Evolutionary conservation across 2,113 vertebrate species (phyloP).

Genomic region (Caranx melampygus): DNA sequence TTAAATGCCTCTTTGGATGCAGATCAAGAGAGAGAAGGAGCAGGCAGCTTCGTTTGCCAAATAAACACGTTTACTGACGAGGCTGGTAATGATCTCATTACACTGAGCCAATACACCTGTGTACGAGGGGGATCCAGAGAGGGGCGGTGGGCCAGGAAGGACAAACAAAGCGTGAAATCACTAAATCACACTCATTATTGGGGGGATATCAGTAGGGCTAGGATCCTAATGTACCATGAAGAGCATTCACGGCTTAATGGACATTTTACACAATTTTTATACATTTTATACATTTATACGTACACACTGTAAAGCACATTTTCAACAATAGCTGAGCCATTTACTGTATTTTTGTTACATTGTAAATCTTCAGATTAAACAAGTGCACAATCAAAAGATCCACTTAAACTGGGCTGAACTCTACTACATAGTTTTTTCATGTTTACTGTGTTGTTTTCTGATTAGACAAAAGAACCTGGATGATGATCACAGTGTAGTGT

Average conservation of each 20-base stretch:
- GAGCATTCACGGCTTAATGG: constrained; percentile 83
- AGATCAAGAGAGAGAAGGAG: constrained; percentile 73
- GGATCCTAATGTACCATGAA: constrained; percentile 84
- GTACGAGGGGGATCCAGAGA: constrained; percentile 74
- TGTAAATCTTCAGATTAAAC: constrained; percentile 40
- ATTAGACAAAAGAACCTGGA: constrained; percentile 49
- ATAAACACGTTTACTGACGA: constrained; percentile 82
- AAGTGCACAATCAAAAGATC: constrained; percentile 11
- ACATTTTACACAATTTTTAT: constrained; percentile 78
- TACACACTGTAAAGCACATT: constrained; percentile 64
- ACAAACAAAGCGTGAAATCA: constrained; percentile 87
- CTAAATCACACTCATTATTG: constrained; percentile 86
- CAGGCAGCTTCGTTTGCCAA: constrained; percentile 72
- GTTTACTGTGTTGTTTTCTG: constrained; percentile 11
- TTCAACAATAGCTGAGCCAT: constrained; percentile 60
- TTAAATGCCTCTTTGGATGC: constrained; percentile 82
- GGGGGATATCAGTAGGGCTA: constrained; percentile 79
- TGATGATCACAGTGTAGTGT: constrained; percentile 13
- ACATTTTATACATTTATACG: constrained; percentile 68
- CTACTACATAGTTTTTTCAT: not conserved
- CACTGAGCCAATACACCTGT: constrained; percentile 83
- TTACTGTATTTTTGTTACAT: constrained; percentile 55
- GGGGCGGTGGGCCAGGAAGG: constrained; percentile 76
- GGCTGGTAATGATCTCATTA: constrained; percentile 84
- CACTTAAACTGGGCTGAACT: not conserved